Evolutionary conservation across 2,113 vertebrate genomes (phyloP), one percentile per base, ranked within the genome.

Genomic region (Synodontis membranacea): DNA sequence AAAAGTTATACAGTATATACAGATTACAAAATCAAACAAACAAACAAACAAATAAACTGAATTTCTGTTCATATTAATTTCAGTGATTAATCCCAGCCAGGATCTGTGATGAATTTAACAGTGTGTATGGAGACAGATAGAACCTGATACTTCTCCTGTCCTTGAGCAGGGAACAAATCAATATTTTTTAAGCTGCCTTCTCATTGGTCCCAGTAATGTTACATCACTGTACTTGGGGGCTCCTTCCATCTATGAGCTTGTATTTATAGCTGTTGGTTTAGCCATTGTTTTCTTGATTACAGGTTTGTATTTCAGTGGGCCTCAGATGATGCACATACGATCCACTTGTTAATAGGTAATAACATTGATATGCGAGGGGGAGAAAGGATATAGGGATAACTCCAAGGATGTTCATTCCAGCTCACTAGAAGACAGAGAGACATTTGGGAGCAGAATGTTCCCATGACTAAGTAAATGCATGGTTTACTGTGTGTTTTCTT

Each of bases 71-170:
- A 46, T 82, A 82, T 72, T 86, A 10, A 42, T 75, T 86, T 79
- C 39, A 62, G 17, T 74, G 23, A 44, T 56, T 78, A 56, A 34
- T 83, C 42, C 23, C 21, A 83, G 58, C 21, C 31, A 64, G 50
- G 52, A 48, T 82, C 48, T 60, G 34, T 82, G 54, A 82, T 62
- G 44, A 79, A 74, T 86, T 86, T 74, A 74, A 80, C 31, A 9
- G 85, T 85, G 82, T 91, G 84, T 84, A 54, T 75, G 86, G 90
- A 82, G 66, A 42, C 64, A 88, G 91, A 88, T 83, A 89, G 87
- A 91, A 94, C 88, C 89, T 88, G 92, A 94, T 90, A 93, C 91
- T 90, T 37, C 28, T 66, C 82, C 84, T 93, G 92, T 64, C 93
- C 93, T 94, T 94, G 91, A 86, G 68, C 66, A 85, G 86, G 89